A percentile compares a stretch with the other conserved stretches of the same genome.
Evolutionary conservation across 2,888 invertebrate genomes (phyloP).

Genomic region (Lasioglossum malachurum): DNA sequence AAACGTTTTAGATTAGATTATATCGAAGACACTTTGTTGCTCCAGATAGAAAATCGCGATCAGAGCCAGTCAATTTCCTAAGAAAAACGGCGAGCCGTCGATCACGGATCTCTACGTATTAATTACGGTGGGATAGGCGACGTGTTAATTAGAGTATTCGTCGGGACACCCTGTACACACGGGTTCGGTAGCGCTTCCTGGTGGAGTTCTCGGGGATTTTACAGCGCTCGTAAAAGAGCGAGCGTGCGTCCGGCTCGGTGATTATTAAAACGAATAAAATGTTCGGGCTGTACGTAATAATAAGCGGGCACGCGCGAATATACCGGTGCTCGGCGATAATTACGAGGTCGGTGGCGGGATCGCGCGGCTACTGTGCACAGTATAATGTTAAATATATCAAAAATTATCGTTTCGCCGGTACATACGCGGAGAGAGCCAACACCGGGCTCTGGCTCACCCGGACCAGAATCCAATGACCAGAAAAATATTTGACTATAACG

Average conservation of each 20-base stretch:
- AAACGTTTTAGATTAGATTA: background rate
- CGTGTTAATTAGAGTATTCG: background rate
- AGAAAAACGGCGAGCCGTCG: background rate
- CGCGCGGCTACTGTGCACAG: constrained; percentile 23
- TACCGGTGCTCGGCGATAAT: constrained; percentile 47
- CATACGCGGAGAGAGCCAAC: background rate
- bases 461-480: constrained; percentile 49
- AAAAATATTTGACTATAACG: constrained; percentile 58
- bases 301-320: constrained; percentile 40
- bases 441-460: background rate
- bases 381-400: constrained; percentile 51
- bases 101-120: background rate
- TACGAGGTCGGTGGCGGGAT: constrained; percentile 32
- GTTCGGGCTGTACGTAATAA: constrained; percentile 53
- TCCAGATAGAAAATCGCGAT: background rate
- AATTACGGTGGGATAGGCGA: background rate
- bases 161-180: background rate
- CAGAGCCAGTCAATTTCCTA: background rate
- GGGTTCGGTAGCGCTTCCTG: background rate
- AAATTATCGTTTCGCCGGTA: constrained; percentile 54
- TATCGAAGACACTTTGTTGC: background rate
- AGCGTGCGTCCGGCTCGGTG: constrained; percentile 28
- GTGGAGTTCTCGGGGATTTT: constrained; percentile 33
- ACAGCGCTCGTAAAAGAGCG: constrained; percentile 39
- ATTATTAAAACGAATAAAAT: constrained; percentile 62